phyloP scores from a whole-genome alignment of 2,113 vertebrate species.

The Thunnus maccoyii region DNA sequence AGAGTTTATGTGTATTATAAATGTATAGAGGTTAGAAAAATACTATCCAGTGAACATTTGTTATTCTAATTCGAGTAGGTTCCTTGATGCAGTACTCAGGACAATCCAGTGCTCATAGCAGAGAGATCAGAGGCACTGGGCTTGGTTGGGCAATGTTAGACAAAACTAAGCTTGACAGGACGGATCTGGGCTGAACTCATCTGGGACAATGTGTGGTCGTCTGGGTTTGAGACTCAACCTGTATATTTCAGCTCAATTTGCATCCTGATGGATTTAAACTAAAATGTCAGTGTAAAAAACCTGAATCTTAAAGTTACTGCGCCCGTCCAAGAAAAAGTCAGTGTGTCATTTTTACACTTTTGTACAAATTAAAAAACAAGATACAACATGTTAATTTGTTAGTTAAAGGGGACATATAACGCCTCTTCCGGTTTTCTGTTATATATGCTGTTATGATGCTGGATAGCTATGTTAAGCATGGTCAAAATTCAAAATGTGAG shows the following conservation, averaged over 20 bases:
- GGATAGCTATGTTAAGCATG: no score
- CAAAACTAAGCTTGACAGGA: not conserved
- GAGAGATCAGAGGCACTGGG: not conserved
- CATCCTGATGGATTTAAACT: not conserved
- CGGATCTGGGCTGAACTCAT: not conserved
- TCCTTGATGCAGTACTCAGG: not conserved
- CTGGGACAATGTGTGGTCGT: not conserved
- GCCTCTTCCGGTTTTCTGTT: no score
- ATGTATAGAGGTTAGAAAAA: constrained; percentile 16
- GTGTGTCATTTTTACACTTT: no score
- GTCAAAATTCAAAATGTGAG: no score
- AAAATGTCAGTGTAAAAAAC: no score
- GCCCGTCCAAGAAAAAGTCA: no score
- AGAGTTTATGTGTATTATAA: constrained; percentile 18
- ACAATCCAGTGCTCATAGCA: not conserved
- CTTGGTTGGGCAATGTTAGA: not conserved
- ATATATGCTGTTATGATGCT: no score
- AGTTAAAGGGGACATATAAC: no score
- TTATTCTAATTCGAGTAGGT: not conserved
- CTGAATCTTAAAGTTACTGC: no score
- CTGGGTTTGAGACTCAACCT: not conserved
- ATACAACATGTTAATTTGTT: no score
- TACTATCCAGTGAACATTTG: not conserved
- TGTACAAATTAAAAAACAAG: no score
- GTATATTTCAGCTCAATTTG: not conserved